These are phyloP conservation scores for Eretmocerus hayati DNA, from an alignment of 2,888 invertebrate genomes.

Conservation along the genomic window DNA sequence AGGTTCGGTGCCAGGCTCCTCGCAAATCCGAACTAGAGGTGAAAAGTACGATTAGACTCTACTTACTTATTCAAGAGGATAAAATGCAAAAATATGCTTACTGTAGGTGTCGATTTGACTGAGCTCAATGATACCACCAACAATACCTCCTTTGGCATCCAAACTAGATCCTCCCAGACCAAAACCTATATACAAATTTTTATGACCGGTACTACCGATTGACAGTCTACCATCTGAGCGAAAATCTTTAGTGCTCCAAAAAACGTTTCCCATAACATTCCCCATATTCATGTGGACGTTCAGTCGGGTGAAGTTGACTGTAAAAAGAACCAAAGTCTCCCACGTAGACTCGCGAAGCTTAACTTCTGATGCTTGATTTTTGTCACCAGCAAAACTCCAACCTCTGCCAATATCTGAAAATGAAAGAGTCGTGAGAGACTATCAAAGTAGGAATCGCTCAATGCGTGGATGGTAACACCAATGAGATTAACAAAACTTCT, in stretches of 20 bases:
- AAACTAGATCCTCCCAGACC: slow-evolving; percentile 84
- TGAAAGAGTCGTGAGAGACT: too few relatives aligned
- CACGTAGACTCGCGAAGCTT: slow-evolving; percentile 68
- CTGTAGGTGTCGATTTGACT: slow-evolving; percentile 80
- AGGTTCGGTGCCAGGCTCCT: slow-evolving; percentile 84
- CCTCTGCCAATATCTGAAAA: slow-evolving; percentile 51
- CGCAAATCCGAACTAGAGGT: slow-evolving; percentile 71
- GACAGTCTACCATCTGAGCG: slow-evolving; percentile 85
- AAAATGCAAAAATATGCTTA: slow-evolving; percentile 42
- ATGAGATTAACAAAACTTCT: too few relatives aligned
- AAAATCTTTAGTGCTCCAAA: slow-evolving; percentile 90
- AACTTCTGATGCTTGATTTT: slow-evolving; percentile 55
- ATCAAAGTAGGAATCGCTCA: too few relatives aligned
- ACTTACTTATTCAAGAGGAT: neutral
- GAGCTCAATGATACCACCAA: slow-evolving; percentile 90
- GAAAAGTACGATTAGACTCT: too few relatives aligned
- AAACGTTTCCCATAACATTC: slow-evolving; percentile 97
- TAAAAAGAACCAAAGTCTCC: slow-evolving; percentile 94
- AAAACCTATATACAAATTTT: slow-evolving; percentile 84
- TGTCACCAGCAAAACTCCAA: slow-evolving; percentile 53
- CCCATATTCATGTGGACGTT: slow-evolving; percentile 99
- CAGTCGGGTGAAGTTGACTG: slow-evolving; percentile 90
- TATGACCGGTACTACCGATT: slow-evolving; percentile 89
- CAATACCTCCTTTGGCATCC: slow-evolving; percentile 95
- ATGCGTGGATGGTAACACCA: too few relatives aligned